Evolutionary conservation across 2,888 invertebrate genomes (phyloP).

Genomic region (Agrotis clavis): DNA sequence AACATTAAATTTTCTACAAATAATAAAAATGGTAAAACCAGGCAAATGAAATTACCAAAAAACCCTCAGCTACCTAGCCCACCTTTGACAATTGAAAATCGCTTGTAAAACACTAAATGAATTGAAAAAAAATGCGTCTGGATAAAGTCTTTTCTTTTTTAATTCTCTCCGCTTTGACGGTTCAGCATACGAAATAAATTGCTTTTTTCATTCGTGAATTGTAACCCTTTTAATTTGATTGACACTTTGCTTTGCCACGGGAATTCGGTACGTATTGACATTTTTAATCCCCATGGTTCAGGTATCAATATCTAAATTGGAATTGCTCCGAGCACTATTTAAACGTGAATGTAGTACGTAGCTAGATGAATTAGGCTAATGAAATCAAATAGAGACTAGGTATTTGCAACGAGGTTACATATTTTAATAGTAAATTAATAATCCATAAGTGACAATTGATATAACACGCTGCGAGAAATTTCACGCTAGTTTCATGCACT

Average conservation of each 20-base stretch:
- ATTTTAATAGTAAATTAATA: too few species aligned
- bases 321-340: conserved; percentile 37
- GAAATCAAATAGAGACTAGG: background rate
- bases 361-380: conserved; percentile 15
- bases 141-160: conserved; percentile 42
- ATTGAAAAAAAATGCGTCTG: conserved; percentile 38
- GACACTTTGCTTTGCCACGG: conserved; percentile 52
- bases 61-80: conserved; percentile 6
- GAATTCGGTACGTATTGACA: conserved; percentile 20
- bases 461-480: too few species aligned
- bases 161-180: conserved; percentile 44
- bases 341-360: background rate
- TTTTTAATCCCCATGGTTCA: conserved; percentile 47
- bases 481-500: too few species aligned
- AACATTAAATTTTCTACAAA: background rate
- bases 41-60: conserved; percentile 9
- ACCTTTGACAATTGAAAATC: conserved; percentile 22
- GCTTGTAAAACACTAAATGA: conserved; percentile 44
- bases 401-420: background rate
- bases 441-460: too few species aligned
- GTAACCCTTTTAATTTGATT: conserved; percentile 66
- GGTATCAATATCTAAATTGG: conserved; percentile 57
- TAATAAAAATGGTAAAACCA: background rate
- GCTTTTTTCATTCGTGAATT: conserved; percentile 54
- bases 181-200: conserved; percentile 50